Conservation (phyloP, 2,113 vertebrate genomes). For the Thunnus maccoyii region DNA sequence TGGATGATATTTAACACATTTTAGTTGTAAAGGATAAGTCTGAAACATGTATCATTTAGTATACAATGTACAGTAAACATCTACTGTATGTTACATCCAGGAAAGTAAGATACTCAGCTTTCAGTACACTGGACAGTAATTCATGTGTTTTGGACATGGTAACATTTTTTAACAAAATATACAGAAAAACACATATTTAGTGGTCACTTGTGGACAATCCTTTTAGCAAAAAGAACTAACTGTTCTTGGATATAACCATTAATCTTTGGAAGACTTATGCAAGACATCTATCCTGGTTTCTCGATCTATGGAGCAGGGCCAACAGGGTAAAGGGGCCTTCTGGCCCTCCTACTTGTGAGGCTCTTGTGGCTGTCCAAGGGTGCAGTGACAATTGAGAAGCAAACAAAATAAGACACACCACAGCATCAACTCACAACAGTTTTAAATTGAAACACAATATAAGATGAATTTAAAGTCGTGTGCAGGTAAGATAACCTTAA, state of each 20-base stretch:
- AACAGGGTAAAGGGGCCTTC: not conserved
- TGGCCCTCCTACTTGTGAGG: not conserved
- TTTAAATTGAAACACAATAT: not conserved
- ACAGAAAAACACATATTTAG: not conserved
- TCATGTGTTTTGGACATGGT: not conserved
- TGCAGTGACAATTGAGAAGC: conserved; percentile 3
- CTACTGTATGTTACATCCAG: not conserved
- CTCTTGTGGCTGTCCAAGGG: not conserved
- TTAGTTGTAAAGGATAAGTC: not conserved
- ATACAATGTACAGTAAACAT: not conserved
- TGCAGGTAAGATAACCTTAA: no score
- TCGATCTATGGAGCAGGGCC: not conserved
- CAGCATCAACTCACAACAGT: not conserved
- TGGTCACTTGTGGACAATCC: not conserved
- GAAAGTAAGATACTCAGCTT: not conserved
- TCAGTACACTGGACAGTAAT: no score
- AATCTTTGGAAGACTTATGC: not conserved
- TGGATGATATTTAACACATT: not conserved
- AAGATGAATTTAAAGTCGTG: not conserved
- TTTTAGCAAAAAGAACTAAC: not conserved
- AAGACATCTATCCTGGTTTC: not conserved
- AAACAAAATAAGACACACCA: not conserved
- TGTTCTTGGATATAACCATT: not conserved
- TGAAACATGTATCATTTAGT: not conserved
- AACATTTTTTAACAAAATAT: not conserved